Base-by-base conservation (phyloP, 2,888 invertebrate genomes). In the Agrilus biguttatus region DNA sequence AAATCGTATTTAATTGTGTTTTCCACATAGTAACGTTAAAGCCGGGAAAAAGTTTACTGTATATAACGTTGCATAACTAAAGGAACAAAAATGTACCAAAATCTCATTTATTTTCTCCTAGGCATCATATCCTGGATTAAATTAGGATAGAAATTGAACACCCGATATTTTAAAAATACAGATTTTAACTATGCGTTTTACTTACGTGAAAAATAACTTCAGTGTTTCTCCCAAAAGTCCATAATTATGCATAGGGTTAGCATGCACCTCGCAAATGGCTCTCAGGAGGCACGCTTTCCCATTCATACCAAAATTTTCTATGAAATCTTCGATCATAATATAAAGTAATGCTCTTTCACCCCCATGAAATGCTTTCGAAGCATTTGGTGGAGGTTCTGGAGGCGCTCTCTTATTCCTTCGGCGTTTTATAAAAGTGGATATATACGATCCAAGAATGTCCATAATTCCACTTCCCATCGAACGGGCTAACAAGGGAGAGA, bases 241-340 rank as follows among this genome's bases (percentile, higher is more conserved):
- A 53, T 83, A 86, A 54, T 83, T 82, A 39, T 73, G 74, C 47
- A 87, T 64, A 1, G 82, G 80, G 56, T 83, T 78, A 0, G 89
- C 83, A 55, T 89, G 87, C 36, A 88, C 80, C 65, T 89, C 89
- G 55, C 89, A 89, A 47, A 89, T 88, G 1, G 87, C 84, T 48
- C 89, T 70, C 39, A 89, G 65, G 1, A 89, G 63, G 57, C 89
- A 89, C 3, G 86, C 86, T 56, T 78, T 83, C 19, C 89, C 89
- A 49, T 87, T 77, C 67, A 88, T 66, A 1, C 88, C 88, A 49
- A 89, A 83, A 53, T 83, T 86, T 36, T 79, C 74, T 41, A 89
- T 64, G 59, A 89, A 74, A 56, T 88, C 86, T 60, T 88, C 88
- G 1, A 84, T 76, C 4, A 81, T 73, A 2, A 80, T 78, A 53